Base-by-base conservation (phyloP, 2,888 invertebrate species). In the Mythimna ferrago region DNA sequence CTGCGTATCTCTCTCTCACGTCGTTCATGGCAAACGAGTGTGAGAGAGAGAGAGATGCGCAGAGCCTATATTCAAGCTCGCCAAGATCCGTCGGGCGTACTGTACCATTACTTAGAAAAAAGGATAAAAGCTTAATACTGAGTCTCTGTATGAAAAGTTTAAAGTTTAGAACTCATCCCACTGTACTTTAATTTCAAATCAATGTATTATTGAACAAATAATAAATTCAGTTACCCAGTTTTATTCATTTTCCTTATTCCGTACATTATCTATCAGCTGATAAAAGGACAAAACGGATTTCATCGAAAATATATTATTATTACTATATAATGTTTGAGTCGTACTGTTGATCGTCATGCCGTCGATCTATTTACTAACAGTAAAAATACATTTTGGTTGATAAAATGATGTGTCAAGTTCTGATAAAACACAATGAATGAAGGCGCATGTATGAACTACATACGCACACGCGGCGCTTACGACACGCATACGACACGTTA, bases 381-480 rank as follows among this genome's bases (percentile, higher is more conserved):
- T 53, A 32, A 32, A 32, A 3, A 10, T 76, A 11, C 0, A 21
- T 61, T 70, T 16, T 0, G 2, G 1, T 2, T 14, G 2, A 6
- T 21, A 19, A 38, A 21, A 61, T 54, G 16, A 44, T 21, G 3
- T 19, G 60, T 53, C 14, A 53, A 66, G 10, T 69, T 80, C 79
- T 76, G 85, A 86, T 85, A 87, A 89, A 92, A 89, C 88, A 90
- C 91, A 90, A 89, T 82, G 86, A 80, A 74, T 66, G 72, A 51
- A 65, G 58, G 63, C 80, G 71, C 71, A 74, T 82, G 82, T 72
- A 82, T 72, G 71, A 65, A 69, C 65, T 65, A 64, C 69, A 48
- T 53, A 73, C 65, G 71, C 26, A 58, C 51, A 81, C 41, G 56
- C 32, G 41, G 76, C 82, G 63, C 32, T 51, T 44, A 44, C 48